These are phyloP conservation scores for Erpornis zantholeuca DNA, from an alignment of 2,113 vertebrate genomes.

Conservation along the genomic window DNA sequence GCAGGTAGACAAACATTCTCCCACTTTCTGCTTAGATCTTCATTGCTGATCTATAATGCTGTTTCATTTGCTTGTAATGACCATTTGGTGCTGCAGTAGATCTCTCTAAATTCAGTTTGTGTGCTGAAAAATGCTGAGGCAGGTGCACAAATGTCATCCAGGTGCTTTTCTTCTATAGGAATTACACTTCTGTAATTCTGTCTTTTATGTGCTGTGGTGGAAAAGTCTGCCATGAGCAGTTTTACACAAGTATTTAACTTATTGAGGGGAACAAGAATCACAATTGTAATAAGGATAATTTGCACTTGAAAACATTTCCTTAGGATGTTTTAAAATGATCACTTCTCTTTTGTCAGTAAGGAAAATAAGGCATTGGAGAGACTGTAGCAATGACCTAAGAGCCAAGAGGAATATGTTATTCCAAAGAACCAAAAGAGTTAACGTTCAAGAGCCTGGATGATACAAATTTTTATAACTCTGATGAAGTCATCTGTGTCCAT, in stretches of 20 bases:
- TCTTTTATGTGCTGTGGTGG: not conserved
- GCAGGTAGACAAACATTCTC: not conserved
- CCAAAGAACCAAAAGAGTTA: not conserved
- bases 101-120: not conserved
- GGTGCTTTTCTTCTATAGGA: not conserved
- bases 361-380: not conserved
- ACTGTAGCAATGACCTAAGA: not conserved
- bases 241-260: not conserved
- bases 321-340: not conserved
- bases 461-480: not conserved
- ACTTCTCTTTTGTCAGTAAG: not conserved
- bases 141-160: not conserved
- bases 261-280: not conserved
- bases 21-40: not conserved
- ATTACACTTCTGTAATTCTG: not conserved
- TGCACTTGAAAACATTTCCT: not conserved
- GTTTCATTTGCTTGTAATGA: not conserved
- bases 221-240: not conserved
- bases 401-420: not conserved
- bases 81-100: not conserved
- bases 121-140: not conserved
- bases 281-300: not conserved
- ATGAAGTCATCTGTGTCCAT: not conserved
- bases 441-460: not conserved
- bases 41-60: not conserved